Evolutionary conservation across 2,888 invertebrate genomes (phyloP).

Genomic region (Penaeus monodon): DNA sequence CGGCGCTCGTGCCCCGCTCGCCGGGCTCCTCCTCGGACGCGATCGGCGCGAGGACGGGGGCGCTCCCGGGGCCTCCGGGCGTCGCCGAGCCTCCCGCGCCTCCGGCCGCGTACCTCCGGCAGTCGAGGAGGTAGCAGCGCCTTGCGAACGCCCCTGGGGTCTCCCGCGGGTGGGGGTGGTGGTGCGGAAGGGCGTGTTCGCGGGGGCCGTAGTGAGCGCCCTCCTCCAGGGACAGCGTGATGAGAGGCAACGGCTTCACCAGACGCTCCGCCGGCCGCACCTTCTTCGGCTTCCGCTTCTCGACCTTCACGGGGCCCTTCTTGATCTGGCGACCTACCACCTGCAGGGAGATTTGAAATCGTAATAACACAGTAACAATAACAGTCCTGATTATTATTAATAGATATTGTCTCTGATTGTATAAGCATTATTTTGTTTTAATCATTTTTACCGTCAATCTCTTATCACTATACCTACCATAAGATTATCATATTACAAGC

Average conservation of each 20-base stretch:
- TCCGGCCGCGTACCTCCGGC: conserved; percentile 29
- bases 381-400: neutral
- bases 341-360: neutral
- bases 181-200: conserved; percentile 17
- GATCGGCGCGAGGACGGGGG: conserved; percentile 3
- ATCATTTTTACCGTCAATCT: no score
- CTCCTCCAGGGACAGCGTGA: conserved; percentile 57
- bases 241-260: conserved; percentile 53
- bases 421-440: neutral
- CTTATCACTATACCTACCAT: no score
- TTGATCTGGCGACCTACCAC: conserved; percentile 59
- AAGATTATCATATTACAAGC: no score
- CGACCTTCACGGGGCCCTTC: conserved; percentile 38
- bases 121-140: conserved; percentile 38
- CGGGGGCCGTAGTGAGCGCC: neutral
- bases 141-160: conserved; percentile 8
- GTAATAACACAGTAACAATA: no score
- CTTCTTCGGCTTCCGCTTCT: conserved; percentile 48
- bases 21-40: neutral
- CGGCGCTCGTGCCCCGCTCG: neutral
- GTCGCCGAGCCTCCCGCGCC: neutral
- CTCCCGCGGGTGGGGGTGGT: conserved; percentile 22
- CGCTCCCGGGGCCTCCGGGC: conserved; percentile 2
- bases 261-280: conserved; percentile 34
- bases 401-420: neutral